phyloP scores from a whole-genome alignment of 2,113 vertebrate genomes.

The Elgaria multicarinata region DNA sequence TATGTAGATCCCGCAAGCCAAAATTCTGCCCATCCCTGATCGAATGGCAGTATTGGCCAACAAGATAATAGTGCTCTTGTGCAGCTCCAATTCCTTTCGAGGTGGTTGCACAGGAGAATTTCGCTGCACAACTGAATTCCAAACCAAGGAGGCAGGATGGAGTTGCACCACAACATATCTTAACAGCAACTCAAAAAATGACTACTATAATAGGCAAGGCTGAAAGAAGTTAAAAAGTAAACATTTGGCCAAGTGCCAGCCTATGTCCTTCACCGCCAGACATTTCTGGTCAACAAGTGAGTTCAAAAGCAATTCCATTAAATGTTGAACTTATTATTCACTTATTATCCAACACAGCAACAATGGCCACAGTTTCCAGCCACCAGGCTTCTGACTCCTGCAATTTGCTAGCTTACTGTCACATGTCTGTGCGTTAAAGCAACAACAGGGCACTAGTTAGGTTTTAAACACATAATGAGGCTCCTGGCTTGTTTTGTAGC shows the following conservation, averaged over 20 bases:
- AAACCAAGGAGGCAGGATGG: not conserved
- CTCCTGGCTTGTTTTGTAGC: constrained; percentile 29
- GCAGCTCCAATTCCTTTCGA: not conserved
- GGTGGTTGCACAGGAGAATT: not conserved
- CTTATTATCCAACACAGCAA: not conserved
- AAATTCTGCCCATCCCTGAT: not conserved
- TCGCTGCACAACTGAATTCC: not conserved
- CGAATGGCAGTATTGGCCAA: not conserved
- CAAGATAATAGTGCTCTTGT: not conserved
- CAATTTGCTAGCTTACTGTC: constrained; percentile 11
- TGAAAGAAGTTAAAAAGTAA: not conserved
- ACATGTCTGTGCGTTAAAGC: not conserved
- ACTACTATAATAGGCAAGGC: not conserved
- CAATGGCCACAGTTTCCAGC: not conserved
- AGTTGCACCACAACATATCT: not conserved
- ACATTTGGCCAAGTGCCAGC: not conserved
- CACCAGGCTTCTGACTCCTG: not conserved
- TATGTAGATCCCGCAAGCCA: not conserved
- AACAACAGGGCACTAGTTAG: constrained; percentile 20
- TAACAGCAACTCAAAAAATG: not conserved
- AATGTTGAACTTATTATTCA: constrained; percentile 4
- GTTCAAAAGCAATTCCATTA: not conserved
- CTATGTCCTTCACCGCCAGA: not conserved
- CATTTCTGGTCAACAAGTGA: not conserved
- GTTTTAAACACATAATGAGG: constrained; percentile 42